Percentiles rank a stretch among this genome's conserved stretches.
These are phyloP conservation scores for Oceanodroma leucorhoa DNA, from an alignment of 2,797 vertebrate species.

Conservation along the genomic window DNA sequence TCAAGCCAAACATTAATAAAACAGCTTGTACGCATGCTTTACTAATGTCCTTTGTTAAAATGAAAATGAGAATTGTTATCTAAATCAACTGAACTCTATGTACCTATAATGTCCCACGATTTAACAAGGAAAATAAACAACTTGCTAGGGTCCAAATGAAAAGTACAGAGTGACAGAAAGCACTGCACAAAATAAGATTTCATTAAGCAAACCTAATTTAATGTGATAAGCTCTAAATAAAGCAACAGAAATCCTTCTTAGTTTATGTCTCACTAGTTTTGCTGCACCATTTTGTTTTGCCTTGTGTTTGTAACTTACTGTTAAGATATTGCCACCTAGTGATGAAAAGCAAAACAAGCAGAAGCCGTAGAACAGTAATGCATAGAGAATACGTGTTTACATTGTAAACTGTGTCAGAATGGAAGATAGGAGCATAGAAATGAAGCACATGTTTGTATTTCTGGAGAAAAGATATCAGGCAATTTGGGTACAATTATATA, in stretches of 20 bases:
- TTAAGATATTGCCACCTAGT: slow-evolving; percentile 64
- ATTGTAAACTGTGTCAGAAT: neutral
- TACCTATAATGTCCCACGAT: neutral
- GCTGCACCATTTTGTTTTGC: slow-evolving; percentile 35
- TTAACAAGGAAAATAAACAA: neutral
- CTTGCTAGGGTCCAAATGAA: neutral
- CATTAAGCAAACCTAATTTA: neutral
- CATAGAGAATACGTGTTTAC: neutral
- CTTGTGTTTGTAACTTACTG: neutral
- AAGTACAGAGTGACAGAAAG: neutral
- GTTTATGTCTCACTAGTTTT: neutral
- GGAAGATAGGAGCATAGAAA: neutral
- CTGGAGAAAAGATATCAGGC: neutral
- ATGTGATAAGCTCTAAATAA: neutral
- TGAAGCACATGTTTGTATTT: neutral
- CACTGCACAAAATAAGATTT: neutral
- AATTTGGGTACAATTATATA: neutral
- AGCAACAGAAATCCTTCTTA: neutral
- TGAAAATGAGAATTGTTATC: neutral
- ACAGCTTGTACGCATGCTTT: neutral
- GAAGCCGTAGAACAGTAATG: neutral
- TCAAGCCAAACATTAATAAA: neutral
- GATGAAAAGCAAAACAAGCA: slow-evolving; percentile 26
- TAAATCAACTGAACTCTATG: neutral
- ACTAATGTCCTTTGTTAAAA: neutral